Conservation (phyloP, 37 sponge, comb jelly and placozoan genomes). For the Crambe crambe region DNA sequence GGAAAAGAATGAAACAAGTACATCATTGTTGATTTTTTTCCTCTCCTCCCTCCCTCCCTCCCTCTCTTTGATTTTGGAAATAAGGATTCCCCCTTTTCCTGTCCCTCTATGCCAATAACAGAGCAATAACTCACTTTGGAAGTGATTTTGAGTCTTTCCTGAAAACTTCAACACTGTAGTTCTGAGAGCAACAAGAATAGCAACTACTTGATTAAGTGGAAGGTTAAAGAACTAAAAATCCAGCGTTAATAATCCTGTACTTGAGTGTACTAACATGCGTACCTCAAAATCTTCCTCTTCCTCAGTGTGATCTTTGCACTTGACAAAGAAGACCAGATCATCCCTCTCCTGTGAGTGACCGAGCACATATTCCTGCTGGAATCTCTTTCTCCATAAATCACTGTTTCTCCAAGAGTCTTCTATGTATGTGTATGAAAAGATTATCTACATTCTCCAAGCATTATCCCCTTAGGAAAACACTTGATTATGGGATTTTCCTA, state of each 20-base stretch:
- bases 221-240: too few relatives aligned
- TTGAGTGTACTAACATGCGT: too few relatives aligned
- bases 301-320: not conserved
- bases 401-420: too few relatives aligned
- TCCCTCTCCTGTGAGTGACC: constrained; percentile 17
- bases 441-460: too few relatives aligned
- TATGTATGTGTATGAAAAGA: too few relatives aligned
- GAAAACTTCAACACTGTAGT: constrained; percentile 22
- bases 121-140: constrained; percentile 9
- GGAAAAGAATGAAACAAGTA: too few relatives aligned
- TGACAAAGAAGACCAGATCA: constrained; percentile 45
- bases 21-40: too few relatives aligned
- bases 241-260: too few relatives aligned
- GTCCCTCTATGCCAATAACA: not conserved
- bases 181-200: not conserved
- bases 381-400: not conserved
- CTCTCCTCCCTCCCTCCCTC: too few relatives aligned
- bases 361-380: not conserved
- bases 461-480: too few relatives aligned
- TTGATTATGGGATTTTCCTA: too few relatives aligned
- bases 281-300: not conserved
- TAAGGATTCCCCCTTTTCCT: not conserved
- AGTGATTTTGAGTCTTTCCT: constrained; percentile 22
- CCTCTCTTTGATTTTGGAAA: not conserved
- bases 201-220: not conserved